Evolutionary conservation across 2,113 vertebrate species (phyloP).

Genomic region (Craseonycteris thonglongyai): DNA sequence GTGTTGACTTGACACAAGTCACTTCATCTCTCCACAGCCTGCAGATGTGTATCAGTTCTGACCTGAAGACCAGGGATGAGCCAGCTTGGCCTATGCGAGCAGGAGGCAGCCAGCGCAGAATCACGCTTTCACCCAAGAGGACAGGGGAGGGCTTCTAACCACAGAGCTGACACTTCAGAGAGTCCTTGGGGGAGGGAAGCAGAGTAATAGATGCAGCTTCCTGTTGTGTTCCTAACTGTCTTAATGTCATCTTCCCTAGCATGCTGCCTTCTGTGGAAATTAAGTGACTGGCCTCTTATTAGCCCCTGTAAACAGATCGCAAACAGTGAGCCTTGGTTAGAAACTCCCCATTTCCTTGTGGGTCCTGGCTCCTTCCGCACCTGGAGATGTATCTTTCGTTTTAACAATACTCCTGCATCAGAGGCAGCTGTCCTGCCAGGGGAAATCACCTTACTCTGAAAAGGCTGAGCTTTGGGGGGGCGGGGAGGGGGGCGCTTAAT

Average conservation of each 20-base stretch:
- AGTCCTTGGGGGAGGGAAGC: background rate
- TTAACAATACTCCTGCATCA: constrained; percentile 16
- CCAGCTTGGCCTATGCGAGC: background rate
- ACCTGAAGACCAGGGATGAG: background rate
- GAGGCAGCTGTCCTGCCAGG: constrained; percentile 1
- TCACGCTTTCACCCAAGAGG: background rate
- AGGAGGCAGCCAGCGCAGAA: background rate
- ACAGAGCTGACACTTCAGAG: background rate
- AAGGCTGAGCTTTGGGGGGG: background rate
- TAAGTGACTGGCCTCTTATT: constrained; percentile 63
- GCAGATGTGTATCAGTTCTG: background rate
- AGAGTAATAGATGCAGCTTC: background rate
- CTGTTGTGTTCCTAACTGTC: constrained; percentile 19
- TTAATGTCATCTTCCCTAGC: constrained; percentile 39
- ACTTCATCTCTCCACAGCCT: background rate
- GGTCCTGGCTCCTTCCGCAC: constrained; percentile 30
- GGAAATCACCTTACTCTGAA: background rate
- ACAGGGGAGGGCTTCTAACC: background rate
- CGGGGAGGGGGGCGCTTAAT: too few relatives aligned
- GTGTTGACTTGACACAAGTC: background rate
- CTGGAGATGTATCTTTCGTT: background rate
- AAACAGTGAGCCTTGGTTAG: background rate
- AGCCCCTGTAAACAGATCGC: constrained; percentile 26
- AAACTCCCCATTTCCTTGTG: constrained; percentile 15
- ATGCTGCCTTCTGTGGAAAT: background rate